These are phyloP conservation scores for Cryptomyrus ogoouensis DNA, from an alignment of 2,113 vertebrate genomes.

Conservation along the genomic window DNA sequence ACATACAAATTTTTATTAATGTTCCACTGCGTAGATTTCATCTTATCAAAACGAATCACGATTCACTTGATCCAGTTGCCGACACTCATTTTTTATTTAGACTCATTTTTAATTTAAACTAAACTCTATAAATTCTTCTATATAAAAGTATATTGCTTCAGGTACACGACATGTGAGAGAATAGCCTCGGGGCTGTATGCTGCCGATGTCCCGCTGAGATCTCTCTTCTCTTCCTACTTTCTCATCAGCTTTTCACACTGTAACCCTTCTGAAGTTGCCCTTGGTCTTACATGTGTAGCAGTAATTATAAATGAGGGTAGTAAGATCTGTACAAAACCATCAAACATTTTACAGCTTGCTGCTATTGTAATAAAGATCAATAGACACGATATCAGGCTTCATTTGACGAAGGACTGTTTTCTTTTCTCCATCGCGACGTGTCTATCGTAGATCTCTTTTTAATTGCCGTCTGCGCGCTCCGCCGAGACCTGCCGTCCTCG, in stretches of 20 bases:
- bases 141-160: slow-evolving; percentile 30
- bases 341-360: slow-evolving; percentile 70
- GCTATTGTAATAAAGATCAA: slow-evolving; percentile 78
- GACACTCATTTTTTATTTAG: slow-evolving; percentile 10
- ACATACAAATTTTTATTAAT: background rate
- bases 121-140: slow-evolving; percentile 27
- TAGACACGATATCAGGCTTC: slow-evolving; percentile 62
- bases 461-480: slow-evolving; percentile 60
- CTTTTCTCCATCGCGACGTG: slow-evolving; percentile 44
- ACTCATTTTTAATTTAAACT: slow-evolving; percentile 40
- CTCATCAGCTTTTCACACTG: slow-evolving; percentile 23
- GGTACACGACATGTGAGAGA: slow-evolving; percentile 34
- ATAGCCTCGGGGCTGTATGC: slow-evolving; percentile 38
- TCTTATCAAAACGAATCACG: slow-evolving; percentile 6
- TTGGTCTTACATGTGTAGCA: slow-evolving; percentile 42
- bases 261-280: slow-evolving; percentile 36
- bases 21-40: background rate
- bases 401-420: slow-evolving; percentile 35
- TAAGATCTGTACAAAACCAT: slow-evolving; percentile 75
- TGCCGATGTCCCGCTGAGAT: slow-evolving; percentile 32
- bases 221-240: slow-evolving; percentile 31
- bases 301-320: slow-evolving; percentile 48
- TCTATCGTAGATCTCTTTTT: slow-evolving; percentile 58
- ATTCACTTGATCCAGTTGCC: slow-evolving; percentile 8
- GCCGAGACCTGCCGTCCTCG: slow-evolving; percentile 55